Evolutionary conservation across 2,888 invertebrate genomes (phyloP).

Genomic region (Lasioglossum figueresi): DNA sequence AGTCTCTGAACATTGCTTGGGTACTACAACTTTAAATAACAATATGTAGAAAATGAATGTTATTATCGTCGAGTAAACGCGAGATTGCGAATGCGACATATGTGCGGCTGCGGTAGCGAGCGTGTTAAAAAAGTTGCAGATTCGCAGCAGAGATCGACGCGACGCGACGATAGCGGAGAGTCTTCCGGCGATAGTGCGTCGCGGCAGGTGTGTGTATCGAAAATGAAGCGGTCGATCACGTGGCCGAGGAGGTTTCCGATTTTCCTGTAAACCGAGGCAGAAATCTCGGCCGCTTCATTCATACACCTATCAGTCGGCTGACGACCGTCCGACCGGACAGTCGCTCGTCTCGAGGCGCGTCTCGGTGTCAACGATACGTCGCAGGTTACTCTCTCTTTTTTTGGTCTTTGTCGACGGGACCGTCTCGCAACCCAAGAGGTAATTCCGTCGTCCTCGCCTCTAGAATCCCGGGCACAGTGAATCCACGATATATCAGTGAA

Average conservation of each 20-base stretch:
- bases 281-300: slow-evolving; percentile 81
- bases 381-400: slow-evolving; percentile 21
- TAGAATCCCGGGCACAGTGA: not conserved
- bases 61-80: too few species aligned
- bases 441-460: not conserved
- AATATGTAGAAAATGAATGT: not conserved
- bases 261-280: slow-evolving; percentile 74
- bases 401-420: not conserved
- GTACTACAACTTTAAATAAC: not conserved
- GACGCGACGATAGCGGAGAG: not conserved
- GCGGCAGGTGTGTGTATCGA: slow-evolving; percentile 1
- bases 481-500: not conserved
- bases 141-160: not conserved
- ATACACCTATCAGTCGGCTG: slow-evolving; percentile 80
- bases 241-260: slow-evolving; percentile 44
- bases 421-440: not conserved
- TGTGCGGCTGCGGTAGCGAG: too few species aligned
- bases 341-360: slow-evolving; percentile 72
- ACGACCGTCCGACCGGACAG: slow-evolving; percentile 81
- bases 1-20: not conserved
- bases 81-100: too few species aligned
- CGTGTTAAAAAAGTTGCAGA: not conserved
- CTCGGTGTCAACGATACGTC: slow-evolving; percentile 57
- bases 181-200: slow-evolving; percentile 2
- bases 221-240: slow-evolving; percentile 26